phyloP scores from a whole-genome alignment of 2,797 vertebrate genomes.

The Paedocypris micromegethes region DNA sequence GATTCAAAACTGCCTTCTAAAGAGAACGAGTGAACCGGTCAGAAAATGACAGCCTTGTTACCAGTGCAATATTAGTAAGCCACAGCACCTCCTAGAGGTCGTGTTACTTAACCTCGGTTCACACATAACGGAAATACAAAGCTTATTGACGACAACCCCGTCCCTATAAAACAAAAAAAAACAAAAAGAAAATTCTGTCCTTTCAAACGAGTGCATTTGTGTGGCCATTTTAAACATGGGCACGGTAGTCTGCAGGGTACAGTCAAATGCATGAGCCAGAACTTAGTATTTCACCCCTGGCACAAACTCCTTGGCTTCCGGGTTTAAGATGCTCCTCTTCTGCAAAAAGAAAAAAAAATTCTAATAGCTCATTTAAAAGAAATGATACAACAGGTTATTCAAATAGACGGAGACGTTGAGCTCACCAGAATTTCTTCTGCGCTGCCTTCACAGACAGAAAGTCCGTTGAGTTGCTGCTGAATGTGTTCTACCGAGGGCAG shows the following conservation, averaged over 20 bases:
- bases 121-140: conserved; percentile 48
- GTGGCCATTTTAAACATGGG: conserved; percentile 41
- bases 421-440: conserved; percentile 92
- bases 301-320: conserved; percentile 95
- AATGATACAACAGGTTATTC: not conserved
- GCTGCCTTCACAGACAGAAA: conserved; percentile 72
- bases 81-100: conserved; percentile 54
- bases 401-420: not conserved
- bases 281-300: conserved; percentile 96
- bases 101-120: conserved; percentile 58
- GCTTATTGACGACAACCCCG: conserved; percentile 48
- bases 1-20: conserved; percentile 56
- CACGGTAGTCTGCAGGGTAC: conserved; percentile 56
- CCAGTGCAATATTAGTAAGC: conserved; percentile 35
- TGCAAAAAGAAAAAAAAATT: conserved; percentile 51
- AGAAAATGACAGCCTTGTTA: conserved; percentile 46
- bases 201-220: conserved; percentile 43
- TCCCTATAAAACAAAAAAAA: conserved; percentile 30
- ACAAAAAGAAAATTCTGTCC: conserved; percentile 49
- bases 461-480: conserved; percentile 91
- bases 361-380: not conserved
- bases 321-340: conserved; percentile 97
- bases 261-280: conserved; percentile 45
- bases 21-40: too few species aligned
- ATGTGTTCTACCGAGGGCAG: conserved; percentile 87